Evolutionary conservation across 92 coral and sea anemone species (phyloP), one percentile per base, ranked within the genome.

Genomic region (Plumapathes pennacea): DNA sequence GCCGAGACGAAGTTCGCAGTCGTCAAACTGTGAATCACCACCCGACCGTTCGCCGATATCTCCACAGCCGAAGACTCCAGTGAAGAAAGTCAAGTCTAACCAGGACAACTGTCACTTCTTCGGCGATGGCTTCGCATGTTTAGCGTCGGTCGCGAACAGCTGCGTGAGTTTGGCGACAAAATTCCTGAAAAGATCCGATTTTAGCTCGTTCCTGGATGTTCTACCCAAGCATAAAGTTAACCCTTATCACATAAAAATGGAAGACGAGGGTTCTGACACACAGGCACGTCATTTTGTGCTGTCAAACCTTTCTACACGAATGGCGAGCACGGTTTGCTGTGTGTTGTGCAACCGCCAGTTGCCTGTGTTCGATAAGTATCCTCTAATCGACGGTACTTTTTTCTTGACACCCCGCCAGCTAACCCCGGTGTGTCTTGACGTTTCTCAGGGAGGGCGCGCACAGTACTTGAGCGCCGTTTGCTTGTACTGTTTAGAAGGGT

Each of bases 231-330:
- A 92, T 64, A 92, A 92, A 63, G 90, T 92, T 20, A 92, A 92
- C 67, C 98, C 98, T 12, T 92, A 86, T 49, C 96, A 92, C 52
- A 92, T 92, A 46, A 92, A 92, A 62, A 92, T 92, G 98, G 98
- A 92, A 37, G 98, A 92, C 36, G 98, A 92, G 50, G 66, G 74
- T 34, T 74, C 79, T 40, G 98, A 92, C 73, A n/a, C n/a, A n/a
- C 96, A 92, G 9, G 97, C 96, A 12, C 71, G 98, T 9, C 90
- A 86, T 34, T 89, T 92, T 43, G 91, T 92, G 1, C 75, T 92
- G 5, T 89, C 96, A 36, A 83, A 85, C 15, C 85, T 92, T 12
- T 81, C 95, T 38, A 82, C 90, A 24, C 77, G 74, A 44, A 68
- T 79, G 69, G 80, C 84, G 1, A 63, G 89, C 19, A 67, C 86